Base-by-base conservation (phyloP, 2,888 invertebrate species). In the Germaria angustata region DNA sequence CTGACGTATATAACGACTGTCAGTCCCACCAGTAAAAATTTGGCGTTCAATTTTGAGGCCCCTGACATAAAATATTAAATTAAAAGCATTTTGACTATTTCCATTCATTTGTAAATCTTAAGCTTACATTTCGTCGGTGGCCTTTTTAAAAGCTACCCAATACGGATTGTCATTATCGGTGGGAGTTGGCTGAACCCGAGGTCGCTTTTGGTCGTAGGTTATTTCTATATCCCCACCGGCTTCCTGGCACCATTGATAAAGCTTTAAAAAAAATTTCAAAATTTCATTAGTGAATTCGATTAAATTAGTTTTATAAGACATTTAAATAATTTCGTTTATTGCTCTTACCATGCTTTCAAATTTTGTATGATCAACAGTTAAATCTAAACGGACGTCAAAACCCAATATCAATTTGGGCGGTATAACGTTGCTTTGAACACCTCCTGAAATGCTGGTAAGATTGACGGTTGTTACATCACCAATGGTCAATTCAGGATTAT, bases 11-110 rank as follows among this genome's bases (percentile, higher is more conserved):
- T 94, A 98, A 84, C 98, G 93, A 87, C 96, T 95, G 89, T 99
- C 98, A 0, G 98, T 98, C 41, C 95, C 97, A 2, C 97, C 98
- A 0, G 97, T 95, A 89, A 98, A 98, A 66, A 97, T 95, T 87
- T 95, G 93, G 66, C 93, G 92, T 84, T 94, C 94, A 85, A 95
- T 89, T 86, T 94, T 93, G 7, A 96, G 90, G 8, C 93, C 93
- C 90, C 95, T 96, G 89, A 84, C 80, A 82, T 96, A 89, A 84
- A 81, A 82, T 11, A 3, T n/a, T 11, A 59, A 9, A 51, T 13
- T 49, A 13, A 24, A 22, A 22, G 22, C 6, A 4, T 11, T 20
- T 46, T 46, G 7, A 2, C 4, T 2, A 8, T 4, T n/a, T 41
- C 9, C 1, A 24, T 20, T 8, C 1, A 20, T 15, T 20, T 46